Percentiles rank a stretch among this genome's conserved stretches.
Evolutionary conservation across 2,888 invertebrate species (phyloP).

Genomic region (Andrena bicolor): DNA sequence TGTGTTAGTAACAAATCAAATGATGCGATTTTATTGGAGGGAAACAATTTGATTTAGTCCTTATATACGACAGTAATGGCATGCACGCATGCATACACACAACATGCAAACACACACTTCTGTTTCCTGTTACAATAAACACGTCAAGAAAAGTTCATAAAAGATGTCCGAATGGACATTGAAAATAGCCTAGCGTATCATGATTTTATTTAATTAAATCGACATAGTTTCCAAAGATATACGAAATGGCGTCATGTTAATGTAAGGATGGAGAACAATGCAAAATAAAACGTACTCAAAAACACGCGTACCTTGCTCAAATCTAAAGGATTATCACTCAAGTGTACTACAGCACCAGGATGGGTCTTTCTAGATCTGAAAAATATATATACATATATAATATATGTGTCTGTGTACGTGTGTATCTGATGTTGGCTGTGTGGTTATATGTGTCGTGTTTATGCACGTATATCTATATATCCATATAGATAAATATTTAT

Average conservation of each 20-base stretch:
- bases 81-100: slow-evolving; percentile 75
- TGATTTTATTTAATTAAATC: slow-evolving; percentile 31
- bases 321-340: slow-evolving; percentile 98
- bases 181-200: slow-evolving; percentile 44
- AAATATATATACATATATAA: slow-evolving; percentile 80
- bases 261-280: slow-evolving; percentile 74
- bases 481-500: background rate
- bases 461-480: slow-evolving; percentile 9
- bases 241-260: slow-evolving; percentile 64
- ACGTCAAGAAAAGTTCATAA: slow-evolving; percentile 42
- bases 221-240: slow-evolving; percentile 54
- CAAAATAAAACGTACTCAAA: slow-evolving; percentile 76
- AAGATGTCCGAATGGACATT: slow-evolving; percentile 42
- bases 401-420: slow-evolving; percentile 44
- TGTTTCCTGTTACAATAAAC: slow-evolving; percentile 55
- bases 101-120: slow-evolving; percentile 74
- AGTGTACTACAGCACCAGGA: slow-evolving; percentile 98
- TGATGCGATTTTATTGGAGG: slow-evolving; percentile 24
- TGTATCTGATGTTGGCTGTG: slow-evolving; percentile 17
- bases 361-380: slow-evolving; percentile 96
- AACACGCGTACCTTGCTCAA: slow-evolving; percentile 93
- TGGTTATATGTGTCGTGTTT: slow-evolving; percentile 17
- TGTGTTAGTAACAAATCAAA: slow-evolving; percentile 23
- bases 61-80: slow-evolving; percentile 64
- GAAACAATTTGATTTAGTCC: slow-evolving; percentile 45